Evolutionary conservation across 2,797 vertebrate species (phyloP).

Genomic region (Dryobates pubescens): DNA sequence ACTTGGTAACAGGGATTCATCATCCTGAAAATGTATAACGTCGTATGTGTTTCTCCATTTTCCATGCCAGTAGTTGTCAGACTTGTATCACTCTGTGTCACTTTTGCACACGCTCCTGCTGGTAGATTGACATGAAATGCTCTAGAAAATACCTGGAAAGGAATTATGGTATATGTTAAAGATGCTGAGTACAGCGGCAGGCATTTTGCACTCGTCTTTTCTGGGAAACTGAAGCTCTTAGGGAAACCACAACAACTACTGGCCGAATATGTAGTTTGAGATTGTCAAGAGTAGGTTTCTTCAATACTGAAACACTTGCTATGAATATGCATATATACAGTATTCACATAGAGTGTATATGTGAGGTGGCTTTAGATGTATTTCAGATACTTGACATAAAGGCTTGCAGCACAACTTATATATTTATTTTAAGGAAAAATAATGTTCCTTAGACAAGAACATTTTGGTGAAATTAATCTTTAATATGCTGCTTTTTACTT

Average conservation of each 20-base stretch:
- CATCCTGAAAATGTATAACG: conserved; percentile 31
- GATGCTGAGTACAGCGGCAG: conserved; percentile 68
- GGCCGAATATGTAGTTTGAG: not conserved
- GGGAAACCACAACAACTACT: not conserved
- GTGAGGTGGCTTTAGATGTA: not conserved
- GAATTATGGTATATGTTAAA: conserved; percentile 73
- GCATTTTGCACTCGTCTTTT: conserved; percentile 68
- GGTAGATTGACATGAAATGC: conserved; percentile 78
- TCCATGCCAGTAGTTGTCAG: conserved; percentile 68
- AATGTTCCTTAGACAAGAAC: not conserved
- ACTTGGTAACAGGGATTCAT: not conserved
- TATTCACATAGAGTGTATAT: fast-evolving
- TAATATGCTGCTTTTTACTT: not conserved
- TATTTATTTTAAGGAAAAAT: not conserved
- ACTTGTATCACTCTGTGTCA: conserved; percentile 75
- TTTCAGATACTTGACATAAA: not conserved
- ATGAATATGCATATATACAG: not conserved
- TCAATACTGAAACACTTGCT: not conserved
- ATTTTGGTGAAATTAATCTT: not conserved
- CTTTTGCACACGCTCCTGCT: conserved; percentile 79
- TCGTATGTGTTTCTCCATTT: conserved; percentile 63
- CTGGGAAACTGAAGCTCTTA: not conserved
- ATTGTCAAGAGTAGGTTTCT: conserved; percentile 24
- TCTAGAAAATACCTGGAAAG: conserved; percentile 77
- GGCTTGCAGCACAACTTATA: not conserved